Conservation (phyloP, 2,888 invertebrate species). For the Neria commutata region DNA sequence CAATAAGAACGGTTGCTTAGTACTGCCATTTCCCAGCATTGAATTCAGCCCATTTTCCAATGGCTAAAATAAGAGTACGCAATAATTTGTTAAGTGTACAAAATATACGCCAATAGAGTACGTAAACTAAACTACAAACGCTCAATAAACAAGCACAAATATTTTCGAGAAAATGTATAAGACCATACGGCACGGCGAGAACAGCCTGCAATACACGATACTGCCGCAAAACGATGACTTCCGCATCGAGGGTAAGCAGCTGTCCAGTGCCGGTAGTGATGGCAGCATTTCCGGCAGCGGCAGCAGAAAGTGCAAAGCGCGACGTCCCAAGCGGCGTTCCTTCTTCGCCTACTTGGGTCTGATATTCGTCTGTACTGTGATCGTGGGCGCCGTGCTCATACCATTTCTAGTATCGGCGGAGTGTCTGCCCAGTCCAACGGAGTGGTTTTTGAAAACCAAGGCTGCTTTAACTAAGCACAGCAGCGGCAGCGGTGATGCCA, state of each 20-base stretch:
- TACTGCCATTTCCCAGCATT: background rate
- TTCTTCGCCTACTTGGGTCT: conserved; percentile 60
- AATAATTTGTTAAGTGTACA: background rate
- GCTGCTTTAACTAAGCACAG: conserved; percentile 46
- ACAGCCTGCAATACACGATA: conserved; percentile 76
- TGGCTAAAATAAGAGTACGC: background rate
- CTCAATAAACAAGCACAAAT: background rate
- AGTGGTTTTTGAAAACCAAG: conserved; percentile 60
- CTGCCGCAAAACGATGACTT: conserved; percentile 75
- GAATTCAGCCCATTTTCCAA: background rate
- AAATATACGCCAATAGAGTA: no score
- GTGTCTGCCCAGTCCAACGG: conserved; percentile 57
- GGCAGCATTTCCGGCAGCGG: conserved; percentile 60
- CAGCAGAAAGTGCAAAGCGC: conserved; percentile 40
- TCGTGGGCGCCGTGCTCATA: conserved; percentile 58
- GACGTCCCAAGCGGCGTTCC: conserved; percentile 48
- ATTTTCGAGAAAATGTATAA: conserved; percentile 68
- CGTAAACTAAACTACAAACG: no score
- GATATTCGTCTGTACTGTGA: conserved; percentile 60
- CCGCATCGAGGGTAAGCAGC: conserved; percentile 67
- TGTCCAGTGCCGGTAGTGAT: conserved; percentile 64
- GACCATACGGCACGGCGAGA: conserved; percentile 76
- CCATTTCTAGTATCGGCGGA: conserved; percentile 60
- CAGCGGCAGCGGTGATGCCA: background rate
- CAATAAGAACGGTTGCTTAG: background rate